Evolutionary conservation across 1,140 invertebrate genomes (phyloP), one percentile per base, ranked within the genome.

Genomic region (Drosophila tropicalis): DNA sequence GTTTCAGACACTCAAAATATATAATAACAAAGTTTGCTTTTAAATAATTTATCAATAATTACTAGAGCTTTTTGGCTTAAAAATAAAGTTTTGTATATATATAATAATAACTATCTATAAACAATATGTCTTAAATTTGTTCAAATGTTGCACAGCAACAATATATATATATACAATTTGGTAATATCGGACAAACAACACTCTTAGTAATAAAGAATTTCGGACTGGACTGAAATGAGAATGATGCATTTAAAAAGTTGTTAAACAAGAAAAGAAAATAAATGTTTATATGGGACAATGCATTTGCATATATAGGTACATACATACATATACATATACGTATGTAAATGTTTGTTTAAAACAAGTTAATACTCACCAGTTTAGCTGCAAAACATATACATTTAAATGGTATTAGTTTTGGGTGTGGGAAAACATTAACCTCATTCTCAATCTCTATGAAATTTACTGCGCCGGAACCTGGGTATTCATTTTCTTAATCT

Each of bases 401-500:
- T 60, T 57, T 15, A 47, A 70, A 66, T 44, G 44, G 32, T 34
- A 41, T 39, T 58, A 65, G 55, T 25, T 25, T 29, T 29, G 51
- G 67, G 47, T 9, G 34, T 36, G 34, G 56, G 65, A 67, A 75
- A 70, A 75, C 56, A 72, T 72, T 73, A 70, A 76, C 58, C 76
- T 75, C 64, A 85, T 67, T 9, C 10, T 29, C 29, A 5, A 29
- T 6, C 29, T 5, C 29, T 29, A 22, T 61, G 13, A 36, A 58
- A 62, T 73, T 83, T 90, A 91, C 68, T 91, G 87, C 41, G 87
- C 32, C 22, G 86, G 85, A 32, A 79, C 68, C 55, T 90, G 91
- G 47, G 75, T 92, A 41, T 82, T 90, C 39, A 98, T 93, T 93
- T 97, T 98, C 81, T 97, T 95, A 86, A 99, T 95, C 93, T 98